Percentiles rank a stretch among this genome's conserved stretches.
phyloP scores from a whole-genome alignment of 1,140 invertebrate genomes.

The Euura saliciscinereae region DNA sequence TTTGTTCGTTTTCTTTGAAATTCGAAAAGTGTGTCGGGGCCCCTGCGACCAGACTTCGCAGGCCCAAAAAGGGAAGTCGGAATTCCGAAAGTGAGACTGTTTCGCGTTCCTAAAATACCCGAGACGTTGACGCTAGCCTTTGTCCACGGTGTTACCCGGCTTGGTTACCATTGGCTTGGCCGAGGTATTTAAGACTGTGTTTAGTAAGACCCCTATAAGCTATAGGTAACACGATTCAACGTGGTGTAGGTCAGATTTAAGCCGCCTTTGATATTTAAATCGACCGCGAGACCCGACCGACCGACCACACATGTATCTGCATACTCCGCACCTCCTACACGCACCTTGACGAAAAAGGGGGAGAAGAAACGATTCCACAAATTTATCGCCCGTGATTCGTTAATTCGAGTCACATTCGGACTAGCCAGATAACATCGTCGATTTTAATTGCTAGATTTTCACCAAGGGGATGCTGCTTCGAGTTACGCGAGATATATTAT shows the following conservation, averaged over 20 bases:
- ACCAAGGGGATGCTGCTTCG: not conserved
- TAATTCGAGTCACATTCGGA: no score
- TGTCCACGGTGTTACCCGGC: slow-evolving; percentile 50
- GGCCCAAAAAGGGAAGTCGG: not conserved
- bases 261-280: slow-evolving; percentile 63
- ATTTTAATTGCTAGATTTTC: not conserved
- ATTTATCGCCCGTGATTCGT: no score
- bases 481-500: slow-evolving; percentile 10
- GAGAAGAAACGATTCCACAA: no score
- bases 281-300: slow-evolving; percentile 30
- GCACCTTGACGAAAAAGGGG: no score
- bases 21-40: no score
- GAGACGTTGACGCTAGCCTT: slow-evolving; percentile 26
- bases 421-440: no score
- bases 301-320: slow-evolving; percentile 53
- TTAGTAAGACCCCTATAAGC: slow-evolving; percentile 54
- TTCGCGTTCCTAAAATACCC: slow-evolving; percentile 7
- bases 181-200: slow-evolving; percentile 44
- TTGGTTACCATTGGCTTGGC: slow-evolving; percentile 46
- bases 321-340: slow-evolving; percentile 26
- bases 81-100: slow-evolving; percentile 4
- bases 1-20: no score
- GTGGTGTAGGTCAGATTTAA: slow-evolving; percentile 62
- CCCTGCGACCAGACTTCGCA: no score
- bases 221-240: slow-evolving; percentile 61